Conservation (phyloP, 1,140 invertebrate genomes). For the Rhagoletis zephyria region DNA sequence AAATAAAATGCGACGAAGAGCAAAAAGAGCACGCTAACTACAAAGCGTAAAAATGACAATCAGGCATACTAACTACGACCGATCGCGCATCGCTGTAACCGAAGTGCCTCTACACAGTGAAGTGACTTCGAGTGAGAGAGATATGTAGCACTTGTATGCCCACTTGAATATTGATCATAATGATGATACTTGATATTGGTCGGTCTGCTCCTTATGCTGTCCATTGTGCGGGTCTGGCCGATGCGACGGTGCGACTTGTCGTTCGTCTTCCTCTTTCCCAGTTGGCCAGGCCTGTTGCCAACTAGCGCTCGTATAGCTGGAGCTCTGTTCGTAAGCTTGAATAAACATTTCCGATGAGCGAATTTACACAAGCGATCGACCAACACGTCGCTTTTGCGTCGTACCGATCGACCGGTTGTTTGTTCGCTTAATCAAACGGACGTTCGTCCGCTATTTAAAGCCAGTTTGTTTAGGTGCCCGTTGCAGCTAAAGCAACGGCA, state of each 20-base stretch:
- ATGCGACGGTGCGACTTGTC: too few relatives aligned
- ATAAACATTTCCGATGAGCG: neutral
- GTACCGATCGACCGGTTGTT: constrained; percentile 6
- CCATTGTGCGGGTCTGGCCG: neutral
- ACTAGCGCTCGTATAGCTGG: neutral
- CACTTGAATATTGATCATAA: constrained; percentile 55
- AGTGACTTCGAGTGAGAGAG: constrained; percentile 18
- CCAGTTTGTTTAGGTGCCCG: constrained; percentile 4
- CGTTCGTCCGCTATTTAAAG: constrained; percentile 33
- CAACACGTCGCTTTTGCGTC: neutral
- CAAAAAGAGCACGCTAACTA: neutral
- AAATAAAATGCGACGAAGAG: neutral
- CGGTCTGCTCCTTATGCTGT: constrained; percentile 17
- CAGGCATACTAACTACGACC: neutral
- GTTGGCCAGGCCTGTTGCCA: constrained; percentile 14
- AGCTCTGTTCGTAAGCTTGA: constrained; percentile 9
- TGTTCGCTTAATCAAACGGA: constrained; percentile 36
- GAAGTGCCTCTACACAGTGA: neutral
- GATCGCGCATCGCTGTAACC: neutral
- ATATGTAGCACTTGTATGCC: constrained; percentile 50
- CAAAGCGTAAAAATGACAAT: constrained; percentile 32
- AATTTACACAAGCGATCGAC: neutral
- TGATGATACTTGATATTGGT: constrained; percentile 57
- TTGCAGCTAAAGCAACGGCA: neutral
- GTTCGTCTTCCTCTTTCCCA: neutral